Percentiles rank a stretch among this genome's conserved stretches.
phyloP scores from a whole-genome alignment of 2,113 vertebrate genomes.

The Pollimyrus isidori region DNA sequence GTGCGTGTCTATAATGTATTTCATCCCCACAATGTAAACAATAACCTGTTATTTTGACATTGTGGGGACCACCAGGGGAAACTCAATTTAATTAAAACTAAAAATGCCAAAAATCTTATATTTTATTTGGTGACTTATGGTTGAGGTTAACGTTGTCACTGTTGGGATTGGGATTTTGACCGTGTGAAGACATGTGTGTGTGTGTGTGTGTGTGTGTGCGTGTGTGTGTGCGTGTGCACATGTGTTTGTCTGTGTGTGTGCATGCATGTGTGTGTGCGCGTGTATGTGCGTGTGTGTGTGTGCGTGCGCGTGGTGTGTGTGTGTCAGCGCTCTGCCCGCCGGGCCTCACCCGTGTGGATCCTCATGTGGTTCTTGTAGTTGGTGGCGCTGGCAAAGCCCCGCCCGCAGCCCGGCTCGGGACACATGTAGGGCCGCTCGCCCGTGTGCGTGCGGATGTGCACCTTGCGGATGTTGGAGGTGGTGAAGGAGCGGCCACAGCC shows the following conservation, averaged over 20 bases:
- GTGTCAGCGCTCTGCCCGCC: too few species aligned
- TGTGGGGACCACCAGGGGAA: background rate
- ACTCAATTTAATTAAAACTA: background rate
- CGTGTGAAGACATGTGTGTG: too few species aligned
- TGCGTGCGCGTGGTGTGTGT: background rate
- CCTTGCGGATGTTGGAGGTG: constrained; percentile 73
- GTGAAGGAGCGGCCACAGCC: constrained; percentile 75
- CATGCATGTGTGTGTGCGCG: too few species aligned
- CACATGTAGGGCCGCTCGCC: constrained; percentile 73
- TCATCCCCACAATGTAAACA: background rate
- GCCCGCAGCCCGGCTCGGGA: constrained; percentile 62
- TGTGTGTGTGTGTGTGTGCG: too few species aligned
- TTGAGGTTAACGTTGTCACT: background rate
- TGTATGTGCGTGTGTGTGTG: too few species aligned
- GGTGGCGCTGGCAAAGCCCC: constrained; percentile 74
- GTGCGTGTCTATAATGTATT: too few species aligned
- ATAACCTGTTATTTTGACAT: background rate
- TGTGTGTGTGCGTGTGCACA: too few species aligned
- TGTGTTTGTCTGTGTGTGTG: too few species aligned
- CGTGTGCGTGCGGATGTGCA: constrained; percentile 72
- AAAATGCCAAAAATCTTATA: background rate
- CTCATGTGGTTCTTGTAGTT: constrained; percentile 81
- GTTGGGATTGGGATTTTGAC: background rate
- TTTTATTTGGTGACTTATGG: background rate
- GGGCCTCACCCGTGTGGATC: constrained; percentile 70